These are phyloP conservation scores for Sebastes minor DNA, from an alignment of 2,797 vertebrate species.

Conservation along the genomic window DNA sequence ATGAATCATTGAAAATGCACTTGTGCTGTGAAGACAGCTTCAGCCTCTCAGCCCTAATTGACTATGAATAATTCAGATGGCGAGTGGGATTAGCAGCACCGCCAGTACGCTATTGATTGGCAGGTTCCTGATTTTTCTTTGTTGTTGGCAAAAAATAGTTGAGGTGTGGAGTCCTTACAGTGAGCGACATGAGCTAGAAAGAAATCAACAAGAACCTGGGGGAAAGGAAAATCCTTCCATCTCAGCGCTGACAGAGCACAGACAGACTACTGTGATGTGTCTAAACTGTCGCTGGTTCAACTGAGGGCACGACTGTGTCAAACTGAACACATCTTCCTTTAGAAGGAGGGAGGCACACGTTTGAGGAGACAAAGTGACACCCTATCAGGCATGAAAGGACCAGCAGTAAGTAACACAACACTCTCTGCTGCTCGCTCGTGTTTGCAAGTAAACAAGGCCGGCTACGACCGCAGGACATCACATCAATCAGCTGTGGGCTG, in stretches of 20 bases:
- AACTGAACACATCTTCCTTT: background rate
- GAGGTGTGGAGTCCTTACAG: background rate
- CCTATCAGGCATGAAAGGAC: conserved; percentile 19
- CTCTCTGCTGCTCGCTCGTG: conserved; percentile 19
- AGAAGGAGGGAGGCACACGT: background rate
- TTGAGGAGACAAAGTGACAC: conserved; percentile 25
- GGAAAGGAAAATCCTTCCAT: background rate
- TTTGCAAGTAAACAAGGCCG: conserved; percentile 22
- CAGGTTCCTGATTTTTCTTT: conserved; percentile 40
- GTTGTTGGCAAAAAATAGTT: conserved; percentile 16
- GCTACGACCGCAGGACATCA: conserved; percentile 26
- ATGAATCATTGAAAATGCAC: conserved; percentile 78
- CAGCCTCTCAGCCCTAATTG: conserved; percentile 74
- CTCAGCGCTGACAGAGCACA: background rate
- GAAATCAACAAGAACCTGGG: background rate
- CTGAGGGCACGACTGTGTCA: background rate
- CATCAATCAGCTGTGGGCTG: conserved; percentile 37
- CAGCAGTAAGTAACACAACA: conserved; percentile 43
- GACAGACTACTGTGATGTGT: background rate
- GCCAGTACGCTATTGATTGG: conserved; percentile 41
- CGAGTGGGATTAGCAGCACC: conserved; percentile 47
- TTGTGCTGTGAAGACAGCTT: conserved; percentile 66
- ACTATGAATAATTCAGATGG: conserved; percentile 79
- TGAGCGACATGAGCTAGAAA: background rate
- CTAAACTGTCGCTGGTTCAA: background rate